These are phyloP conservation scores for Limnephilus auricula DNA, from an alignment of 2,888 invertebrate species.

Conservation along the genomic window DNA sequence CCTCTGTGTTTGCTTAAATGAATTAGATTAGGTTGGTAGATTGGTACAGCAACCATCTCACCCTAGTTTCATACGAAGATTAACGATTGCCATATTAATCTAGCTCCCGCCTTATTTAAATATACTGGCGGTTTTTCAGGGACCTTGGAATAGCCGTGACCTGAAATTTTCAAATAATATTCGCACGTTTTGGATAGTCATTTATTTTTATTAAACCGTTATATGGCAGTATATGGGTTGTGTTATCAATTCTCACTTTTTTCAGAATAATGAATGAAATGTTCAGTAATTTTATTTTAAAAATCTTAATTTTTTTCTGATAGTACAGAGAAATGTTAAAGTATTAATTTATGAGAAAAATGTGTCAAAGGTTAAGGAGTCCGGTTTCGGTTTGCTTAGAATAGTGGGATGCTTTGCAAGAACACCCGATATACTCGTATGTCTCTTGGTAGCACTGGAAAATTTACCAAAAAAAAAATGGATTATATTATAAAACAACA, in stretches of 20 bases:
- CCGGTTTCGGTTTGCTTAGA: background rate
- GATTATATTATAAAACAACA: too few relatives aligned
- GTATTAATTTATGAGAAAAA: background rate
- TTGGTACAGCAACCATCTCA: background rate
- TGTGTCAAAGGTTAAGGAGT: background rate
- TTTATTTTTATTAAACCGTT: background rate
- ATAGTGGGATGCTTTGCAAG: background rate
- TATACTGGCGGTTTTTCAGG: background rate
- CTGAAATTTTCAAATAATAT: background rate
- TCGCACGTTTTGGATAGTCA: background rate
- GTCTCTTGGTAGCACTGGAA: too few relatives aligned
- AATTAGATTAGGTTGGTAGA: slow-evolving; percentile 17
- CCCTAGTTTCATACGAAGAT: slow-evolving; percentile 22
- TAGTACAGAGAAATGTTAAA: background rate
- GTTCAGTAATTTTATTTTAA: background rate
- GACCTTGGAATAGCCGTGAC: background rate
- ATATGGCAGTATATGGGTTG: background rate
- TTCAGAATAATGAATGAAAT: background rate
- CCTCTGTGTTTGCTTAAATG: background rate
- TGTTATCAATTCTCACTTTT: background rate
- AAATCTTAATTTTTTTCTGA: background rate
- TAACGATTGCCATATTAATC: slow-evolving; percentile 31
- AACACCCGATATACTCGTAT: background rate
- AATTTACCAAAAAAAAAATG: too few relatives aligned
- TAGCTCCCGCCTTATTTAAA: background rate